These are phyloP conservation scores for Triplophysa bombifrons DNA, from an alignment of 2,797 vertebrate genomes.

Conservation along the genomic window DNA sequence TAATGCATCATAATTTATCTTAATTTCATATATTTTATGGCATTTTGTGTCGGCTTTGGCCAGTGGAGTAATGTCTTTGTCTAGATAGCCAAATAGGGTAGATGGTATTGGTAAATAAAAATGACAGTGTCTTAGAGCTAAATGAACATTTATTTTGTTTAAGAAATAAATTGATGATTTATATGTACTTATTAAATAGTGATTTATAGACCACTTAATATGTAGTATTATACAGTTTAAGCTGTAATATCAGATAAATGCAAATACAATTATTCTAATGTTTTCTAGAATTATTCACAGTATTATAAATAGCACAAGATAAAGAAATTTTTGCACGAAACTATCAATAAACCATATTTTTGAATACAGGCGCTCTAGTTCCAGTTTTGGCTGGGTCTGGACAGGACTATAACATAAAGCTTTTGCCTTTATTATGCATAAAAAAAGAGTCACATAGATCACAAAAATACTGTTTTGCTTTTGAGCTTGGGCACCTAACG, in stretches of 20 bases:
- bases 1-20: not conserved
- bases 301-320: no score
- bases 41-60: not conserved
- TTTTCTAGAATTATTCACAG: no score
- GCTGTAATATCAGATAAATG: no score
- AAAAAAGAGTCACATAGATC: not conserved
- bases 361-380: not conserved
- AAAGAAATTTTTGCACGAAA: no score
- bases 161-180: no score
- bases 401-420: not conserved
- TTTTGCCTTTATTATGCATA: not conserved
- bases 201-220: no score
- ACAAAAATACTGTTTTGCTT: not conserved
- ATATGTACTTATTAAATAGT: no score
- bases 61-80: not conserved
- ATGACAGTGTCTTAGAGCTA: no score
- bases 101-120: not conserved
- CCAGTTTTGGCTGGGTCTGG: not conserved
- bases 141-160: no score
- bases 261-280: no score
- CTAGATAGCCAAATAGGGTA: not conserved
- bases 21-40: not conserved
- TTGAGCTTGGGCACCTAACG: not conserved
- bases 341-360: no score
- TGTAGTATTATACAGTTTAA: no score